A percentile compares a stretch with the other conserved stretches of the same genome.
Evolutionary conservation across 2,113 vertebrate genomes (phyloP).

Genomic region (Psammodynastes pulverulentus): DNA sequence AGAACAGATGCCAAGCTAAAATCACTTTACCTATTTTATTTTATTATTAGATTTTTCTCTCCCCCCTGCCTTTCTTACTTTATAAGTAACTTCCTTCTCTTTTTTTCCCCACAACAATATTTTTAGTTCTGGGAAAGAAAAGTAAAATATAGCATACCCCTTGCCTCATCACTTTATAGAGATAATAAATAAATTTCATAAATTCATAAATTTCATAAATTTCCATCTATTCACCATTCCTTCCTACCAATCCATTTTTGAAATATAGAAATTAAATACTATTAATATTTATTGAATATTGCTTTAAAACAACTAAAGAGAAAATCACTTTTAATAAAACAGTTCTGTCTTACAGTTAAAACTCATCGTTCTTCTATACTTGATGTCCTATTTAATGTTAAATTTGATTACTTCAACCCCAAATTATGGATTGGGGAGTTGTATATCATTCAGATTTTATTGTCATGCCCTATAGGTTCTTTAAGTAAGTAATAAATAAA

Average conservation of each 20-base stretch:
- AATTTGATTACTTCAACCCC: not conserved
- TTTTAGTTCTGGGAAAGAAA: not conserved
- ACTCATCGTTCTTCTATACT: not conserved
- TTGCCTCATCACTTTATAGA: not conserved
- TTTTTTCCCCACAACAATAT: not conserved
- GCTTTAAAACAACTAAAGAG: not conserved
- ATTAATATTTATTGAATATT: not conserved
- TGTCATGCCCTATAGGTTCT: not conserved
- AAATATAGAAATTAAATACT: not conserved
- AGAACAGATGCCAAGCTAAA: not conserved
- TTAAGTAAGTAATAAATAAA: not conserved
- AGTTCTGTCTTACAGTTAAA: not conserved
- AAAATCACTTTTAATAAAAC: not conserved
- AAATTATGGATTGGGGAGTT: not conserved
- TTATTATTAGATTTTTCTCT: not conserved
- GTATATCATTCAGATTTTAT: not conserved
- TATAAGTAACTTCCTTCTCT: not conserved
- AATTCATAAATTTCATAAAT: too few relatives aligned
- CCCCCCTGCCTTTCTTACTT: not conserved
- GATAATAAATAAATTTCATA: too few relatives aligned
- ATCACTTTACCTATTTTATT: not conserved
- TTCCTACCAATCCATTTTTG: not conserved
- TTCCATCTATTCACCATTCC: not conserved
- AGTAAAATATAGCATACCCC: not conserved
- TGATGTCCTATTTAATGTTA: not conserved